phyloP scores from a whole-genome alignment of 1,140 invertebrate genomes.

The Rhagoletis pomonella region DNA sequence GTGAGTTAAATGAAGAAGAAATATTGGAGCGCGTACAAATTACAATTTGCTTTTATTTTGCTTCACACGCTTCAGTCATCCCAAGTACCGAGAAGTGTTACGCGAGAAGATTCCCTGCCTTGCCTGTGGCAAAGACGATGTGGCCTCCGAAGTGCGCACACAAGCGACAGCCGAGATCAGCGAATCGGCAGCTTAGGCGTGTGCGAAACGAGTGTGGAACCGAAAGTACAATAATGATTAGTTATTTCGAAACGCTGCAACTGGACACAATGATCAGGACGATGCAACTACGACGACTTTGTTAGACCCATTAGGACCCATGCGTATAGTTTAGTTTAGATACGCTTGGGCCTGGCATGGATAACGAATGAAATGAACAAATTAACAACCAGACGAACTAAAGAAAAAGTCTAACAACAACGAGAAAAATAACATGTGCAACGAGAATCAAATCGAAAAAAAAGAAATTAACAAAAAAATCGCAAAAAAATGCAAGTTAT shows the following conservation, averaged over 20 bases:
- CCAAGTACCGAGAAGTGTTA: slow-evolving; percentile 81
- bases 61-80: slow-evolving; percentile 76
- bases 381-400: not conserved
- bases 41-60: not conserved
- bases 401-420: not conserved
- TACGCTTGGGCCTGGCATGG: not conserved
- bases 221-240: slow-evolving; percentile 36
- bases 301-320: not conserved
- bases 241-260: not conserved
- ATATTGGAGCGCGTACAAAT: not conserved
- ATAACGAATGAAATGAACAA: not conserved
- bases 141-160: slow-evolving; percentile 75
- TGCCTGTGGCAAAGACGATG: slow-evolving; percentile 77
- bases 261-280: not conserved
- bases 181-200: slow-evolving; percentile 68
- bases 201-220: not conserved
- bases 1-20: slow-evolving; percentile 56
- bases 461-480: not conserved
- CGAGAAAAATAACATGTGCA: not conserved
- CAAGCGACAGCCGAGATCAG: slow-evolving; percentile 70
- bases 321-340: not conserved
- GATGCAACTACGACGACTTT: not conserved
- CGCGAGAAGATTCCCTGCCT: slow-evolving; percentile 74
- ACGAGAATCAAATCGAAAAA: not conserved
- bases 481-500: slow-evolving; percentile 12